Base-by-base conservation (phyloP, 2,797 vertebrate genomes). In the Synaphobranchus kaupii region DNA sequence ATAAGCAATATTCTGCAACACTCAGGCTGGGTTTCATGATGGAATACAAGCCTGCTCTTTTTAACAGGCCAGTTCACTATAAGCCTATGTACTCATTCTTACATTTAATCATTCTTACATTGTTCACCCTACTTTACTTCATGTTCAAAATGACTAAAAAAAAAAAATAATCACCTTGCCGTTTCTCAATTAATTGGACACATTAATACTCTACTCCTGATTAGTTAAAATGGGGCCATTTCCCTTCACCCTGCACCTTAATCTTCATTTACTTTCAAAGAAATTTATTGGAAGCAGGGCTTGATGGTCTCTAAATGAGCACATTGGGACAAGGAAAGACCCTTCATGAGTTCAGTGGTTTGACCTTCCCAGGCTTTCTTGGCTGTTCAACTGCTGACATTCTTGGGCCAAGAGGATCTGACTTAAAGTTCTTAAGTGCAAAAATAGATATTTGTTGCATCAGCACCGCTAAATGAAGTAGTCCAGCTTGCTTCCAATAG, bases 401-500 rank as follows among this genome's bases (percentile, higher is more conserved):
- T 20, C 47, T 34, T 22, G 28, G 31, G 28, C 60, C 48, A 20
- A 52, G 44, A 80, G 9, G 76, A 20, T 52, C 63, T 13, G 44
- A 17, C 86, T 52, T 17, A 54, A 34, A 54, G 60, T 31, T 48
- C 66, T 47, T 58, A 17, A 12, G 2, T 22, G 73, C 73, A 71
- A 4, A 80, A 39, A 56, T 9, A 63, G 10, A 48, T 8, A 84
- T 15, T 78, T 78, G 3, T 28, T 58, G 15, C 83, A 10, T n/a
- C 71, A 73, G 34, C 60, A 73, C 5, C 81, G 12, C 6, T 83
- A 92, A 90, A 94, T 95, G 0, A 97, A 96, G 92, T 97, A 97
- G 91, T 98, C 94, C 91, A 98, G 60, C 89, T 97, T 97, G 88
- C 95, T 95, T 88, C 95, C 93, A 82, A 99, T 98, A 0, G 97